These are phyloP conservation scores for Thamnophis elegans DNA, from an alignment of 2,797 vertebrate species.

Conservation along the genomic window DNA sequence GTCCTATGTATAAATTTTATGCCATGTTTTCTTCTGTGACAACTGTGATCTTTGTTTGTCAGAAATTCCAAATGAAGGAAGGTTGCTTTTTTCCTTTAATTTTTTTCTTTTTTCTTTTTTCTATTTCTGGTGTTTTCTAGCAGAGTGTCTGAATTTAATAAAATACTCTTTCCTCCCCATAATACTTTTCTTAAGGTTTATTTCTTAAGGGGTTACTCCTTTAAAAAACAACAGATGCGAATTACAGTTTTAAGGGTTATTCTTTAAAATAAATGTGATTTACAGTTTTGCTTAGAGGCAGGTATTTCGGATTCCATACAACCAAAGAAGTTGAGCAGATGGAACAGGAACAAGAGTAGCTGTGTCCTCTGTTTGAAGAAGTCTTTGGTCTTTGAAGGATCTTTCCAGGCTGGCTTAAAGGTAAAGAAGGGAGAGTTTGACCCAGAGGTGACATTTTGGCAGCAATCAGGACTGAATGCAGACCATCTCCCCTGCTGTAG, in stretches of 20 bases:
- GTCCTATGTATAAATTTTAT: conserved; percentile 83
- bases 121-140: conserved; percentile 62
- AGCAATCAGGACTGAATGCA: neutral
- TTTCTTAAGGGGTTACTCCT: conserved; percentile 9
- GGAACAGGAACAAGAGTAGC: neutral
- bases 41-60: conserved; percentile 79
- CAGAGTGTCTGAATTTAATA: conserved; percentile 73
- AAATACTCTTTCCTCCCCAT: conserved; percentile 60
- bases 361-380: neutral
- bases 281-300: neutral
- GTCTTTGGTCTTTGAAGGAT: neutral
- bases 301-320: neutral
- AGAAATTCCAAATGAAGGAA: conserved; percentile 78
- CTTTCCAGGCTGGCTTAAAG: neutral
- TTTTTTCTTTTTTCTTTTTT: conserved; percentile 59
- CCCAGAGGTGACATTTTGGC: neutral
- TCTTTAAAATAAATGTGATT: neutral
- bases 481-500: neutral
- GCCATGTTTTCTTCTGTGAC: conserved; percentile 91
- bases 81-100: conserved; percentile 75
- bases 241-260: neutral
- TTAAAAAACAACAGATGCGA: neutral
- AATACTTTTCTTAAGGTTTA: neutral
- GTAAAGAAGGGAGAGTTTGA: neutral
- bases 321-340: neutral